These are phyloP conservation scores for Saccopteryx leptura DNA, from an alignment of 2,113 vertebrate genomes.

Conservation along the genomic window DNA sequence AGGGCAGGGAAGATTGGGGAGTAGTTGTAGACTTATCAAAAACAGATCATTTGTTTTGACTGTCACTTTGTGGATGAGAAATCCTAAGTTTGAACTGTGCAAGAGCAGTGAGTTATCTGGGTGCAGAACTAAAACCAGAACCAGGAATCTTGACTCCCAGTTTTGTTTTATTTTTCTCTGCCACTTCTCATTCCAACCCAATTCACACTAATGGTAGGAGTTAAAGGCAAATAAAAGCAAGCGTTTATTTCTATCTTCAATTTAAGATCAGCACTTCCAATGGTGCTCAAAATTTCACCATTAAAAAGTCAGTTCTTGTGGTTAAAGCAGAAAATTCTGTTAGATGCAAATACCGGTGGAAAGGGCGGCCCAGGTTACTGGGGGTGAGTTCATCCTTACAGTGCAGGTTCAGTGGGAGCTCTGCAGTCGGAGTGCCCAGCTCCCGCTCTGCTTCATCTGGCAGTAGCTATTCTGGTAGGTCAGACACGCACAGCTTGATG, in stretches of 20 bases:
- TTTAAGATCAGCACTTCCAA: background rate
- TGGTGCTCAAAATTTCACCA: background rate
- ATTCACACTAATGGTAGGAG: background rate
- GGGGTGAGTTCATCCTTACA: background rate
- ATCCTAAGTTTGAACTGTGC: background rate
- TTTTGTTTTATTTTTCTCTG: conserved; percentile 24
- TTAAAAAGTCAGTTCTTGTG: background rate
- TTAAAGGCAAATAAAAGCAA: background rate
- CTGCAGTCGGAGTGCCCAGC: background rate
- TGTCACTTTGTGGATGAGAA: background rate
- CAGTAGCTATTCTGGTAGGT: background rate
- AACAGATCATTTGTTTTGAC: background rate
- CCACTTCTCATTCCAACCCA: background rate
- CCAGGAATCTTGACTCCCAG: background rate
- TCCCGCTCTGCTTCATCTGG: background rate
- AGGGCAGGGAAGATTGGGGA: background rate
- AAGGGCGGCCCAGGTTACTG: background rate
- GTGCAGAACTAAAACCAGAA: background rate
- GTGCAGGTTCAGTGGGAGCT: background rate
- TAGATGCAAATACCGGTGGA: background rate
- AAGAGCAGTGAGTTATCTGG: background rate
- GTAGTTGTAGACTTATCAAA: background rate
- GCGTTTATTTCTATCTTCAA: background rate
- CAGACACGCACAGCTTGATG: background rate
- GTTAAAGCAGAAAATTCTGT: background rate